These are phyloP conservation scores for Bombus sibiricus DNA, from an alignment of 1,140 invertebrate species.

Conservation along the genomic window DNA sequence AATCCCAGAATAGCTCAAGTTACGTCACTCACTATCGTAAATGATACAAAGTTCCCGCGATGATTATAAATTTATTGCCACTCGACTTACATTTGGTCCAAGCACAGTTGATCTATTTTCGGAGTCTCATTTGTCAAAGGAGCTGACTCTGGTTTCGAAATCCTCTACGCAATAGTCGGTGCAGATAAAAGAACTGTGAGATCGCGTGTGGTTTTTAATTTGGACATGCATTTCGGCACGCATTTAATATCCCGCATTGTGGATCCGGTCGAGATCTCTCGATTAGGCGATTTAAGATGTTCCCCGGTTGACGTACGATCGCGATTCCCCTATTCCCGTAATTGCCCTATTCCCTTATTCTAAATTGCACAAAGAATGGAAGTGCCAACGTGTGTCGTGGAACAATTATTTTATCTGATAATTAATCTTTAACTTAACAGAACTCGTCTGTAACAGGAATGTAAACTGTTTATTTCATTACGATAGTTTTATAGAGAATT, in stretches of 20 bases:
- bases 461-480: no score
- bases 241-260: slow-evolving; percentile 26
- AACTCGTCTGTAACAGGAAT: no score
- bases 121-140: slow-evolving; percentile 11
- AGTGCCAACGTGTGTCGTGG: no score
- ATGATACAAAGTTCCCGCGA: background rate
- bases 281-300: slow-evolving; percentile 8
- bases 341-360: no score
- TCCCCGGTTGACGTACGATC: background rate
- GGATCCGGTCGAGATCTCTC: background rate
- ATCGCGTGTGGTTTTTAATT: slow-evolving; percentile 28
- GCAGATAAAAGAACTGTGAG: slow-evolving; percentile 21
- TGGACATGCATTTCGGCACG: background rate
- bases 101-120: background rate
- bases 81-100: background rate
- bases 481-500: no score
- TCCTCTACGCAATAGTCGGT: background rate
- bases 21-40: background rate
- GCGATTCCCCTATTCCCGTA: background rate
- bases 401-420: background rate
- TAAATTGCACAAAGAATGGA: no score
- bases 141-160: background rate
- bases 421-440: no score
- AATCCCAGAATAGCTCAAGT: background rate
- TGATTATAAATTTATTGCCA: slow-evolving; percentile 10